phyloP scores from a whole-genome alignment of 1,140 invertebrate species.

The Drosophila orena region DNA sequence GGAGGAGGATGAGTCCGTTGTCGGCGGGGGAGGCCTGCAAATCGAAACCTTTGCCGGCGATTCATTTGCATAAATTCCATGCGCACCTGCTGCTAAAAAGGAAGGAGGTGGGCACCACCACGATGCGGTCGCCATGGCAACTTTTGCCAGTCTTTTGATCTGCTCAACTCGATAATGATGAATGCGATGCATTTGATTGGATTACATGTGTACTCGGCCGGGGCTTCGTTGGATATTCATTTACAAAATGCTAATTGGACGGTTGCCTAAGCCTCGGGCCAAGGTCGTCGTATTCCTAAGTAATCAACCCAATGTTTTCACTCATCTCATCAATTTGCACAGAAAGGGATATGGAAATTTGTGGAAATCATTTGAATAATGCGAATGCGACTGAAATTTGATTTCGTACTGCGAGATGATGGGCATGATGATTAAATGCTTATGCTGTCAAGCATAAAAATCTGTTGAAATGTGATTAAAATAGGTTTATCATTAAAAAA shows the following conservation, averaged over 20 bases:
- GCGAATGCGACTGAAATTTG: slow-evolving; percentile 17
- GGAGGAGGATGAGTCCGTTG: neutral
- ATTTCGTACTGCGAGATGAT: neutral
- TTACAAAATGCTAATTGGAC: slow-evolving; percentile 64
- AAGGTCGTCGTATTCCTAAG: slow-evolving; percentile 32
- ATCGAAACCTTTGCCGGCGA: slow-evolving; percentile 48
- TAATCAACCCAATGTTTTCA: slow-evolving; percentile 22
- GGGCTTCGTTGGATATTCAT: slow-evolving; percentile 32
- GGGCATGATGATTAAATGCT: neutral
- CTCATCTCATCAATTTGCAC: slow-evolving; percentile 15
- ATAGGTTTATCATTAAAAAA: neutral
- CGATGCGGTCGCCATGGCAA: slow-evolving; percentile 40
- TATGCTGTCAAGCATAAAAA: slow-evolving; percentile 1
- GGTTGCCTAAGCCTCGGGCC: slow-evolving; percentile 17
- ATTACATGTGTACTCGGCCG: slow-evolving; percentile 52
- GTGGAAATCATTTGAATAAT: slow-evolving; percentile 18
- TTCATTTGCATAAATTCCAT: slow-evolving; percentile 68
- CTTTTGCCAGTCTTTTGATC: slow-evolving; percentile 62
- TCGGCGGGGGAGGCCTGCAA: slow-evolving; percentile 24
- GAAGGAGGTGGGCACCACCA: neutral
- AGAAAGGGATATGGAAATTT: neutral
- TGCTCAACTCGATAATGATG: slow-evolving; percentile 54
- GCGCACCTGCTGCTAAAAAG: slow-evolving; percentile 43
- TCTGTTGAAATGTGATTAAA: neutral
- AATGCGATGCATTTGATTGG: slow-evolving; percentile 67